Base-by-base conservation (phyloP, 2,113 vertebrate genomes). In the Nansenia antarctica region DNA sequence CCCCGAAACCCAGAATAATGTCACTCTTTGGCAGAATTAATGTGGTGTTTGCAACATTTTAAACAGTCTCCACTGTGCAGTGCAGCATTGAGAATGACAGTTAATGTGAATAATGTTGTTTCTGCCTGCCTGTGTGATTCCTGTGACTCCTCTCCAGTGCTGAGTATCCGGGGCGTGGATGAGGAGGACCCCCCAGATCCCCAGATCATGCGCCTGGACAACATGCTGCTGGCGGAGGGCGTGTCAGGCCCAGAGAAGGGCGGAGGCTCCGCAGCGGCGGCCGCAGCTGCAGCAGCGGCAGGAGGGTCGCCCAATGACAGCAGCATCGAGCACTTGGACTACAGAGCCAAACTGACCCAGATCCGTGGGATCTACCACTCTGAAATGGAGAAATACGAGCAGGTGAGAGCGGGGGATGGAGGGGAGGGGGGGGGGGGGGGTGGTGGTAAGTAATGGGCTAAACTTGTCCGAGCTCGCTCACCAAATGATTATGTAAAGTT, bases 311-410 rank as follows among this genome's bases (percentile, higher is more conserved):
- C 94, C 29, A 94, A 93, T 53, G 94, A 96, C 83, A 93, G 92
- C 90, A 94, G 94, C 89, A 94, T 95, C 79, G 95, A 97, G 72
- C 94, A 94, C 91, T 96, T 94, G 4, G 94, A 96, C 92, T 96
- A 95, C 91, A 92, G 94, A 89, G 94, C 95, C 89, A 95, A 95
- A 89, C 94, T 96, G 52, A 91, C 95, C 69, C 94, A 95, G 91
- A 95, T 95, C 83, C 92, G 92, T 77, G 94, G 95, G 92, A 94
- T 95, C 79, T 95, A 96, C 90, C 93, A 94, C 91, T 95, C 94
- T 57, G 95, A 96, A 90, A 92, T 96, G 89, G 94, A 96, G 93
- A 96, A 95, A 82, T 95, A 95, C 59, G 94, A 96, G 88, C 95
- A 96, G 95, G 95, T 96, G 64, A 15, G 65, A 76, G 75, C 37